A percentile compares a stretch with the other conserved stretches of the same genome.
phyloP scores from a whole-genome alignment of 2,113 vertebrate species.

The Stigmatopora nigra region DNA sequence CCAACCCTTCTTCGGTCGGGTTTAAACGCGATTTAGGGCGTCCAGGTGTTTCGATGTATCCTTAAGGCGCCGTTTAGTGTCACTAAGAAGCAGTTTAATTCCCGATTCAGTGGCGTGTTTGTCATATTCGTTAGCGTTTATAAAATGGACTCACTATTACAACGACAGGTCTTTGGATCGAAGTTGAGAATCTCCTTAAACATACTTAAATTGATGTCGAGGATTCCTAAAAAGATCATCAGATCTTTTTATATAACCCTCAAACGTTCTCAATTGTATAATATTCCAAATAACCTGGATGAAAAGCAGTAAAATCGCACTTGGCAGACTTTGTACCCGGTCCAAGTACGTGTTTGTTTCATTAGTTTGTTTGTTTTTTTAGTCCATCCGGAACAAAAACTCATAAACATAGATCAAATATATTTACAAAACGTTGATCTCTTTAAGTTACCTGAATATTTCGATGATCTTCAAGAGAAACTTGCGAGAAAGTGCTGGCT shows the following conservation, averaged over 20 bases:
- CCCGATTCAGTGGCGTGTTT: neutral
- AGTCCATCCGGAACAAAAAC: neutral
- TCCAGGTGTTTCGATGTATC: conserved; percentile 45
- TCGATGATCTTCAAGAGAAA: neutral
- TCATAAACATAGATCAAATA: neutral
- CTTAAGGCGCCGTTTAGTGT: neutral
- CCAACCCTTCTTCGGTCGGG: conserved; percentile 29
- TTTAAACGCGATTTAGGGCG: conserved; percentile 41
- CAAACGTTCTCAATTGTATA: conserved; percentile 1
- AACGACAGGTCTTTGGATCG: conserved; percentile 1
- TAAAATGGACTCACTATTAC: neutral
- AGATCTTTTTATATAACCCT: neutral
- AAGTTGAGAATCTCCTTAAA: conserved; percentile 5
- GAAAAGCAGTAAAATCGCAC: neutral
- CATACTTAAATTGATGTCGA: neutral
- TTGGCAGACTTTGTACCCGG: conserved; percentile 10
- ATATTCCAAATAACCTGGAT: conserved; percentile 5
- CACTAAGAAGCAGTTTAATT: neutral
- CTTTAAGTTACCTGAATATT: neutral
- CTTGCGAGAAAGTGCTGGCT: neutral
- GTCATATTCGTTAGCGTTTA: neutral
- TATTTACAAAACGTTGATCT: neutral
- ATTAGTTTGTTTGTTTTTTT: neutral
- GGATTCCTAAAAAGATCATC: neutral
- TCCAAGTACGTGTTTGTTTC: neutral